Conservation (phyloP, 1,140 invertebrate genomes). For the Caerostris darwini region DNA sequence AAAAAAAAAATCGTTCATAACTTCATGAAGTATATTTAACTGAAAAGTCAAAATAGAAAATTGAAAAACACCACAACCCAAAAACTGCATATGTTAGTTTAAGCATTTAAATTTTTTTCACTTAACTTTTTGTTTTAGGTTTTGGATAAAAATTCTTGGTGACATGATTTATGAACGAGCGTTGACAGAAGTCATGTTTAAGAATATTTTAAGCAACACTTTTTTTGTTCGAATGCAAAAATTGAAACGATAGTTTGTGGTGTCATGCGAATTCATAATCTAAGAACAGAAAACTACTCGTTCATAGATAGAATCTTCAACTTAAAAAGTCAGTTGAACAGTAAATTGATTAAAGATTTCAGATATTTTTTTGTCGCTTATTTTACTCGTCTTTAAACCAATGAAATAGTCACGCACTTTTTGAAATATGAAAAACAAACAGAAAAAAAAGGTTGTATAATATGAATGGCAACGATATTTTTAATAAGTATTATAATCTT, state of each 20-base stretch:
- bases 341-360: neutral
- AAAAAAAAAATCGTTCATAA: neutral
- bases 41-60: neutral
- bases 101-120: neutral
- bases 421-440: too few species aligned
- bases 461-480: too few species aligned
- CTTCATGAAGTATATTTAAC: neutral
- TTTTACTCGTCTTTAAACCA: neutral
- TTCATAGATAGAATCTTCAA: neutral
- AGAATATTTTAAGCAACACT: neutral
- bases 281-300: neutral
- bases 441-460: too few species aligned
- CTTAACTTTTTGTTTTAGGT: neutral
- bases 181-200: neutral
- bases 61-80: neutral
- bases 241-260: neutral
- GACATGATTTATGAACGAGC: neutral
- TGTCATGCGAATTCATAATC: constrained; percentile 1
- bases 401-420: too few species aligned
- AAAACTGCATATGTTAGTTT: neutral
- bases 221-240: neutral
- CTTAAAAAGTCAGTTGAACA: neutral
- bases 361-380: neutral
- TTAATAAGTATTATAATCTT: too few species aligned
- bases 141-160: neutral